Evolutionary conservation across 2,888 invertebrate species (phyloP).

Genomic region (Spilosoma lubricipeda): DNA sequence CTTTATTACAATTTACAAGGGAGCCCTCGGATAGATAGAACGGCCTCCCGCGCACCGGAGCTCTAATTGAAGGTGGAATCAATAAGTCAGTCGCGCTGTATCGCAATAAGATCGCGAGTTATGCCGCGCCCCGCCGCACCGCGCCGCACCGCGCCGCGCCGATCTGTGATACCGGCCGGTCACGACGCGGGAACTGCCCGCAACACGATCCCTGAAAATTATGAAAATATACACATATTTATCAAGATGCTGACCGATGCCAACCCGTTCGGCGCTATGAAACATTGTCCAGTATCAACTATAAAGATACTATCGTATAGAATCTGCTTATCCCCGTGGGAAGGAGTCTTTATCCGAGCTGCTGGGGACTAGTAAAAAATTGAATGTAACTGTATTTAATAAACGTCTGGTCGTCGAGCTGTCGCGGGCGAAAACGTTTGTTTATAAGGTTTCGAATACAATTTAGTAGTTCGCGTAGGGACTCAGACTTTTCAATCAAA

Average conservation of each 20-base stretch:
- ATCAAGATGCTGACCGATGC: conserved; percentile 29
- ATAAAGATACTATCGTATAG: neutral
- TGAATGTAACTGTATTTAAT: conserved; percentile 17
- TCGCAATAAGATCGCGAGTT: conserved; percentile 56
- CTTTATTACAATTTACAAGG: conserved; percentile 52
- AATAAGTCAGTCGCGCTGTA: conserved; percentile 67
- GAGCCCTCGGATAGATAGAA: conserved; percentile 41
- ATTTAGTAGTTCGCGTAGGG: neutral
- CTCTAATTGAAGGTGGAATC: conserved; percentile 69
- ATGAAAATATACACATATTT: conserved; percentile 52
- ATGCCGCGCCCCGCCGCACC: conserved; percentile 35
- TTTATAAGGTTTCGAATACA: neutral
- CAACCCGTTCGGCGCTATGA: conserved; percentile 22
- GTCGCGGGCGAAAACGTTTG: neutral
- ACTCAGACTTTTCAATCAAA: neutral
- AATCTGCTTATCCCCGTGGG: conserved; percentile 13
- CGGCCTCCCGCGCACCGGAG: conserved; percentile 50
- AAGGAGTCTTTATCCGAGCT: neutral
- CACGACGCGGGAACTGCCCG: conserved; percentile 47
- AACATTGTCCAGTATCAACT: conserved; percentile 10
- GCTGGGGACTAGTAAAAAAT: neutral
- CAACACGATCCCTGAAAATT: conserved; percentile 47
- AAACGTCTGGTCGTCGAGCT: conserved; percentile 11
- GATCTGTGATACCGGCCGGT: conserved; percentile 48
- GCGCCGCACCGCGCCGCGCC: conserved; percentile 10